A percentile compares a stretch with the other conserved stretches of the same genome.
phyloP scores from a whole-genome alignment of 2,113 vertebrate genomes.

The Glaucomys volans region DNA sequence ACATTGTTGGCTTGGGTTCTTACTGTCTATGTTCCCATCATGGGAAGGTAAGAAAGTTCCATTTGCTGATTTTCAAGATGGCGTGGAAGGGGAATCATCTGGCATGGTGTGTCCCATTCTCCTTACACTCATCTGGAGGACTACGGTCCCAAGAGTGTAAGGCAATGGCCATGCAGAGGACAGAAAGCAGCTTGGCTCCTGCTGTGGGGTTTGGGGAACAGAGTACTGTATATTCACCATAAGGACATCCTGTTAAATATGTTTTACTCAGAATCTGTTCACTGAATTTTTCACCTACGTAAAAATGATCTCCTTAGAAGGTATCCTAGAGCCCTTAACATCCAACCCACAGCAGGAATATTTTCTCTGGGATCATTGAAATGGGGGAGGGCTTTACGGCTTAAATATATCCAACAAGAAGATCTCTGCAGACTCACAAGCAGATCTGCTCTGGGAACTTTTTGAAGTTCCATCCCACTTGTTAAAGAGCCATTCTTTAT shows the following conservation, averaged over 20 bases:
- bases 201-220: background rate
- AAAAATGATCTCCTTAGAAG: slow-evolving; percentile 47
- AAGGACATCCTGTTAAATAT: slow-evolving; percentile 24
- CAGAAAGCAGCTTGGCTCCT: background rate
- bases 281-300: background rate
- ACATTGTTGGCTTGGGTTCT: background rate
- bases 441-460: background rate
- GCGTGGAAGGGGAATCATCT: background rate
- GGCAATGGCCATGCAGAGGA: background rate
- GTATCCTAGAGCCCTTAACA: background rate
- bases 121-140: background rate
- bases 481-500: slow-evolving; percentile 24
- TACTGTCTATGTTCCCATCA: background rate
- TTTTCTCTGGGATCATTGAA: background rate
- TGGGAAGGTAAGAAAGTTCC: background rate
- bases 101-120: background rate
- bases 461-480: background rate
- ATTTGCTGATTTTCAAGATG: background rate
- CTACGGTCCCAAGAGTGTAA: background rate
- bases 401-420: background rate
- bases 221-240: background rate
- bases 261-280: slow-evolving; percentile 8
- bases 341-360: slow-evolving; percentile 41
- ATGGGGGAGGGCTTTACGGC: background rate
- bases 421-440: background rate